Evolutionary conservation across 2,113 vertebrate genomes (phyloP), one percentile per base, ranked within the genome.

Genomic region (Labrus mixtus): DNA sequence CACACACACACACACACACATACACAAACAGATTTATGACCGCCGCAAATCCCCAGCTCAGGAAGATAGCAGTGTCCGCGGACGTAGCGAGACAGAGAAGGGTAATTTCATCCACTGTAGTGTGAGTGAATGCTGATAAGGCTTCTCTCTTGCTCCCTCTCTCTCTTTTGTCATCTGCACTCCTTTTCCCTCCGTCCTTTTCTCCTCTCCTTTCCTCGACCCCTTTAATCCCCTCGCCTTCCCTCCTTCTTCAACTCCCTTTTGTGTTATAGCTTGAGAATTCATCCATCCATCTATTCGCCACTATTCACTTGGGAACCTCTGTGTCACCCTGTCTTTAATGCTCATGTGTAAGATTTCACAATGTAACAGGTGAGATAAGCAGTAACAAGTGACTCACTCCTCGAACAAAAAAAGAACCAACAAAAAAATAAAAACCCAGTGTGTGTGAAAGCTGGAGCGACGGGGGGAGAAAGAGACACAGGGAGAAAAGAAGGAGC

Each of bases 51-150:
- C 75, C 87, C 68, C 71, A 57, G 66, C 57, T 62, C 3, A 3
- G 29, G 60, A 78, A 43, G 80, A 88, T 75, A 86, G 84, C 84
- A 63, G 54, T 79, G 88, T 82, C 85, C 73, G 78, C 68, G 79
- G 76, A 83, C 82, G 70, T 59, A 57, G 84, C 25, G 25, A 76
- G 87, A 85, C 81, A 87, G 68, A 81, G 87, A 83, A 85, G 82
- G 87, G 82, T 81, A 90, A 90, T 88, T 86, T 90, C 83, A 82
- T 89, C 85, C 85, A 85, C 68, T 82, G 82, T 68, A 78, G 81
- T 81, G 71, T 83, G 73, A 85, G 82, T 77, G 83, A 88, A 90
- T 81, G 50, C 84, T 83, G 84, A 90, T 85, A 88, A 92, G 73
- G 56, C 63, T 66, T 6, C 37, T 25, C 41, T 43, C 41, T 43